A percentile compares a stretch with the other conserved stretches of the same genome.
phyloP scores from a whole-genome alignment of 2,888 invertebrate genomes.

The Synanthedon tipuliformis region DNA sequence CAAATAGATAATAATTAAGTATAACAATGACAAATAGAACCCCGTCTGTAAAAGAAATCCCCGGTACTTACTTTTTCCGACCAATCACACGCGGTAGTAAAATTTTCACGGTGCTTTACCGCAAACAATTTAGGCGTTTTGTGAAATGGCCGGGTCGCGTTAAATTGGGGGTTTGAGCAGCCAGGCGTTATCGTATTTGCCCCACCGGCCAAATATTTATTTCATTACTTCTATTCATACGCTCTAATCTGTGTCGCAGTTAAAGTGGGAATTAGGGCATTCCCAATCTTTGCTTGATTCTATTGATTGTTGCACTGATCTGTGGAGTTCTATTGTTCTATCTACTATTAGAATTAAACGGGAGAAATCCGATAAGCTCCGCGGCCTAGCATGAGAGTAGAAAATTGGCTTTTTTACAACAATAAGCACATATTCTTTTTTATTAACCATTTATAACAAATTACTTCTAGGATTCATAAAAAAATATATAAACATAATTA shows the following conservation, averaged over 20 bases:
- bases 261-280: slow-evolving; percentile 9
- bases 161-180: slow-evolving; percentile 56
- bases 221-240: slow-evolving; percentile 69
- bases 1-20: too few relatives aligned
- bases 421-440: too few relatives aligned
- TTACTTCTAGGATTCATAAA: too few relatives aligned
- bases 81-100: slow-evolving; percentile 42
- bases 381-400: too few relatives aligned
- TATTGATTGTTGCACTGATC: too few relatives aligned
- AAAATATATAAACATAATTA: too few relatives aligned
- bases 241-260: slow-evolving; percentile 56
- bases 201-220: slow-evolving; percentile 69
- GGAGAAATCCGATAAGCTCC: too few relatives aligned
- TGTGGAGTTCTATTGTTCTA: too few relatives aligned
- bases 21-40: too few relatives aligned
- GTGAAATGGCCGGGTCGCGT: slow-evolving; percentile 48
- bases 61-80: slow-evolving; percentile 38
- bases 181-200: slow-evolving; percentile 56
- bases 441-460: too few relatives aligned
- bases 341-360: too few relatives aligned
- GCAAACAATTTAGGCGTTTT: slow-evolving; percentile 51
- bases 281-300: background rate
- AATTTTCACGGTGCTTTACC: slow-evolving; percentile 46
- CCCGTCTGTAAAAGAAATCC: background rate
- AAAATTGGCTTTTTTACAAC: too few relatives aligned